These are phyloP conservation scores for Tetragnatha montana DNA, from an alignment of 2,888 invertebrate species.

Conservation along the genomic window DNA sequence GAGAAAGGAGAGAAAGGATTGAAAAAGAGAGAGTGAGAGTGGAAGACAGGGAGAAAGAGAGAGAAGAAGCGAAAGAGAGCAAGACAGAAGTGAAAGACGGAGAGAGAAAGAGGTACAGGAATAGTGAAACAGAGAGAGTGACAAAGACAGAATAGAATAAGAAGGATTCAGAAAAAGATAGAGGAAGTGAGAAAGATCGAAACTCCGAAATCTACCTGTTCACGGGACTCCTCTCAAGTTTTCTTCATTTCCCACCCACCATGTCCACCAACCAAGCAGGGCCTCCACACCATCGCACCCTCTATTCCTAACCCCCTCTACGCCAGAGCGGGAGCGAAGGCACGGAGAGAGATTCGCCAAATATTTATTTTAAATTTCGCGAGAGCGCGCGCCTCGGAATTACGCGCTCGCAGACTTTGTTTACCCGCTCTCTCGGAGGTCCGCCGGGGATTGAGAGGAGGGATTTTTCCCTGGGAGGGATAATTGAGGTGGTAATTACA, in stretches of 20 bases:
- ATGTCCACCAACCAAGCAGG: background rate
- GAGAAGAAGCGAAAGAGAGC: too few species aligned
- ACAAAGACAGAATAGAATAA: too few species aligned
- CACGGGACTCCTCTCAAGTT: too few species aligned
- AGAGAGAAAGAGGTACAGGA: too few species aligned
- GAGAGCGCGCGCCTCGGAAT: background rate
- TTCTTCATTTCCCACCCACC: too few species aligned
- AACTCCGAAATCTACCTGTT: too few species aligned
- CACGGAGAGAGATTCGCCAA: constrained; percentile 35
- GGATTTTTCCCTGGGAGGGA: constrained; percentile 13
- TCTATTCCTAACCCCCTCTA: background rate
- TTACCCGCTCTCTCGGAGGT: background rate
- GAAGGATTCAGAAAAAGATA: too few species aligned
- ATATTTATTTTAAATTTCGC: constrained; percentile 69
- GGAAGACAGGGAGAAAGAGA: too few species aligned
- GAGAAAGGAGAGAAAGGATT: background rate
- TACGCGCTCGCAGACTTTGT: background rate
- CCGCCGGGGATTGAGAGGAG: constrained; percentile 12
- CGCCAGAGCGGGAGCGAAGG: background rate
- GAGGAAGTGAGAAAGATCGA: too few species aligned
- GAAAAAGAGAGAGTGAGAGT: background rate
- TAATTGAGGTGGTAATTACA: constrained; percentile 9
- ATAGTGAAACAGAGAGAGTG: too few species aligned
- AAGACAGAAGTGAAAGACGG: too few species aligned
- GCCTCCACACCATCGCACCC: background rate